phyloP scores from a whole-genome alignment of 2,113 vertebrate genomes.

The Neolamprologus variostigma region DNA sequence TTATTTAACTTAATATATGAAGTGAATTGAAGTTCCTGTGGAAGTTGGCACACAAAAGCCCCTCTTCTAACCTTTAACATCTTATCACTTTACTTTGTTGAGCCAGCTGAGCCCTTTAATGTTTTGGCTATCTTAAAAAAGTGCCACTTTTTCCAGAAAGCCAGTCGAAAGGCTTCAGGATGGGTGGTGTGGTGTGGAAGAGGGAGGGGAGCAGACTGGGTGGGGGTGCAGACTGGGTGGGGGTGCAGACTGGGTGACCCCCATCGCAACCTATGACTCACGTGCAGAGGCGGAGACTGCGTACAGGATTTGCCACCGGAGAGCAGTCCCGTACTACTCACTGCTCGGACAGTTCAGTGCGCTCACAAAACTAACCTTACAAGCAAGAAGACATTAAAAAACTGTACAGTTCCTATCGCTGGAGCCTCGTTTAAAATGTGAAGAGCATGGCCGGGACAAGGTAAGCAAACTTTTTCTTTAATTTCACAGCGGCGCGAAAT shows the following conservation, averaged over 20 bases:
- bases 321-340: slow-evolving; percentile 8
- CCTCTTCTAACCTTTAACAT: background rate
- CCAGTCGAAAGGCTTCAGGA: background rate
- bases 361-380: background rate
- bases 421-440: slow-evolving; percentile 58
- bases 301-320: slow-evolving; percentile 23
- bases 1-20: background rate
- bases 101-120: background rate
- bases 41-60: background rate
- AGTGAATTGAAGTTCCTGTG: background rate
- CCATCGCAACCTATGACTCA: slow-evolving; percentile 44
- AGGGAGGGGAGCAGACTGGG: background rate
- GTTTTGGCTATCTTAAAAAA: background rate
- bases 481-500: background rate
- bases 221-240: background rate
- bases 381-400: background rate
- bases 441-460: slow-evolving; percentile 68
- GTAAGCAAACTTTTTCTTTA: slow-evolving; percentile 9
- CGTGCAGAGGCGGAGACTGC: slow-evolving; percentile 63
- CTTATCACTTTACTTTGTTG: background rate
- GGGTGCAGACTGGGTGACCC: slow-evolving; percentile 35
- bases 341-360: background rate
- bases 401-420: background rate
- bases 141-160: background rate
- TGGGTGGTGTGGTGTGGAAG: background rate